Evolutionary conservation across 2,113 vertebrate genomes (phyloP), one percentile per base, ranked within the genome.

Genomic region (Tinamus guttatus): DNA sequence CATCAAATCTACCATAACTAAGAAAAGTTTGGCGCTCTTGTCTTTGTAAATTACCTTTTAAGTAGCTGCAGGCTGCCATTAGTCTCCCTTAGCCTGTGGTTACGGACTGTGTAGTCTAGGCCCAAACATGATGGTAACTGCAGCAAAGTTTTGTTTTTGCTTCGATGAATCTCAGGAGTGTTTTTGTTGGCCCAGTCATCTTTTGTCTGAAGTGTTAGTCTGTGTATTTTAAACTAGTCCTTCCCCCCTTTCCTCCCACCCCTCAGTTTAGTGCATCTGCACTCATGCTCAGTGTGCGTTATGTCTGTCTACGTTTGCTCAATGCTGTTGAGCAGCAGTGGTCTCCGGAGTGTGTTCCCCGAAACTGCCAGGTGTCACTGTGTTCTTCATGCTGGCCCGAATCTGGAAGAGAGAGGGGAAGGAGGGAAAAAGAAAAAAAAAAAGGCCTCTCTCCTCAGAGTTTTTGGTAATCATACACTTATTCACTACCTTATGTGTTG

Each of bases 261-360:
- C 24, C 51, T 27, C 28, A 11, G 2, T 49, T 54, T 21, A n/a
- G 5, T 21, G n/a, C 47, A 71, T 7, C 45, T 59, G 47, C 14
- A 68, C 43, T 34, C 41, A 5, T 67, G 51, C 14, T 75, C 24
- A 54, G 13, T 11, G 7, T 5, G 19, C 74, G 13, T 49, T 79
- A 16, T 78, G 1, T 24, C 21, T 32, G 25, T 21, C 6, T 0
- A 0, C 40, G 41, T 65, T 36, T 52, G 28, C 79, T n/a, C 6
- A 8, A 89, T 60, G 30, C 30, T 40, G 3, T 34, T 87, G 32
- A 85, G 36, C 22, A 68, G 9, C 6, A 51, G 5, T 32, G 58
- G 2, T 34, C 11, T 82, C 36, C 20, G 45, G 18, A 58, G 30
- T 34, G 19, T 68, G n/a, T 9, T 63, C 16, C 24, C 7, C 20